phyloP scores from a whole-genome alignment of 1,140 invertebrate species.

The Aphelenchoides besseyi region DNA sequence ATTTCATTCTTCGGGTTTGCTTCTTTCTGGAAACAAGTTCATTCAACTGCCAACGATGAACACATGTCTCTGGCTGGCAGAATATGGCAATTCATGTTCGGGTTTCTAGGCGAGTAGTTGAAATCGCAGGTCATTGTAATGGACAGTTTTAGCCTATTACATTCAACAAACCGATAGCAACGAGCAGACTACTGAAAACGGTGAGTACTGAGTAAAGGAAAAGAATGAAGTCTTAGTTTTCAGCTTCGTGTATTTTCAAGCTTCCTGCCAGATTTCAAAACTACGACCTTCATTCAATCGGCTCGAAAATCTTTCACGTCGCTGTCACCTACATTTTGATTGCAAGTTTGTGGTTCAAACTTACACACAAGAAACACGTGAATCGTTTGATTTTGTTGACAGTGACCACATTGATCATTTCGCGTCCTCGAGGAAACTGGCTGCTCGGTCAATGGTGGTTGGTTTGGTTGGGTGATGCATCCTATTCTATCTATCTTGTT shows the following conservation, averaged over 20 bases:
- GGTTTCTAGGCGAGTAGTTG: constrained; percentile 1
- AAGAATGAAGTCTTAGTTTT: no score
- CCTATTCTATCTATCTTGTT: background rate
- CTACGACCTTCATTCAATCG: no score
- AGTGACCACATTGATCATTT: background rate
- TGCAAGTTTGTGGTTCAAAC: background rate
- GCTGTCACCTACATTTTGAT: background rate
- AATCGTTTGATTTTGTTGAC: background rate
- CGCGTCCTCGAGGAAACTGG: background rate
- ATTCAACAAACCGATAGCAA: no score
- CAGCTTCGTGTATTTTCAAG: no score
- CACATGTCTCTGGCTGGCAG: background rate
- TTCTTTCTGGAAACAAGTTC: background rate
- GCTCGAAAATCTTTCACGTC: no score
- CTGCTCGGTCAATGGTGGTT: background rate
- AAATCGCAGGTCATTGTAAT: no score
- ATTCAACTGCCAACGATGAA: background rate
- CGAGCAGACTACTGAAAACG: no score
- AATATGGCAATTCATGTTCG: constrained; percentile 14
- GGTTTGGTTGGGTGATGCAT: background rate
- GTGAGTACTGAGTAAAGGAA: no score
- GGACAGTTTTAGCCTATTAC: no score
- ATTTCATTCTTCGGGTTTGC: background rate
- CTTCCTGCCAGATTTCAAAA: no score
- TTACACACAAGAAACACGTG: background rate